Percentiles rank a stretch among this genome's conserved stretches.
These are phyloP conservation scores for Melanotaenia maccullochi DNA, from an alignment of 2,797 vertebrate species.

Conservation along the genomic window DNA sequence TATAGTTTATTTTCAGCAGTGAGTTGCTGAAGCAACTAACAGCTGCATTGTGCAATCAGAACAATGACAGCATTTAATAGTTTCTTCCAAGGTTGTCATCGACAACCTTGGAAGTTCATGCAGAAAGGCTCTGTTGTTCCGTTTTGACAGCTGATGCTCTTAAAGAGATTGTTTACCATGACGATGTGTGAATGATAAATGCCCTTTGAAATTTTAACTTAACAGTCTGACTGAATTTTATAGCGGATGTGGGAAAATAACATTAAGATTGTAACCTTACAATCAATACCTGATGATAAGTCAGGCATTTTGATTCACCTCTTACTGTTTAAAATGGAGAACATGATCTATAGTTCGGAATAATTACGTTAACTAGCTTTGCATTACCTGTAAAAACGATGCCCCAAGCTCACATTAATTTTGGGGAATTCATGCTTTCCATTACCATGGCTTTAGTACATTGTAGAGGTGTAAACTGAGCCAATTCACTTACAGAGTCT, in stretches of 20 bases:
- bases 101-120: constrained; percentile 18
- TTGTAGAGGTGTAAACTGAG: too few relatives aligned
- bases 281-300: constrained; percentile 32
- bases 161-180: constrained; percentile 53
- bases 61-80: constrained; percentile 50
- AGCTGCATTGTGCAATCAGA: constrained; percentile 75
- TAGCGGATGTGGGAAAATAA: constrained; percentile 8
- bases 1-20: constrained; percentile 63
- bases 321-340: constrained; percentile 24
- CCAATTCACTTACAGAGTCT: too few relatives aligned
- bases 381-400: constrained; percentile 2
- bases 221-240: constrained; percentile 35
- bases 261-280: constrained; percentile 29
- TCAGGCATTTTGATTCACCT: constrained; percentile 15
- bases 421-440: not conserved
- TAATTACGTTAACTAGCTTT: constrained; percentile 31
- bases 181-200: constrained; percentile 25
- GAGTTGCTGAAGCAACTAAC: constrained; percentile 59
- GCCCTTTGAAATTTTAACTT: constrained; percentile 43
- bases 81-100: constrained; percentile 49
- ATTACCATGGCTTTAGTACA: not conserved
- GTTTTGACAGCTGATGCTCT: constrained; percentile 41
- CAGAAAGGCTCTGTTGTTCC: constrained; percentile 25
- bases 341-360: constrained; percentile 17
- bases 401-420: not conserved